Conservation (phyloP, 2,797 vertebrate species). For the Rhabdophis nuchalis region DNA sequence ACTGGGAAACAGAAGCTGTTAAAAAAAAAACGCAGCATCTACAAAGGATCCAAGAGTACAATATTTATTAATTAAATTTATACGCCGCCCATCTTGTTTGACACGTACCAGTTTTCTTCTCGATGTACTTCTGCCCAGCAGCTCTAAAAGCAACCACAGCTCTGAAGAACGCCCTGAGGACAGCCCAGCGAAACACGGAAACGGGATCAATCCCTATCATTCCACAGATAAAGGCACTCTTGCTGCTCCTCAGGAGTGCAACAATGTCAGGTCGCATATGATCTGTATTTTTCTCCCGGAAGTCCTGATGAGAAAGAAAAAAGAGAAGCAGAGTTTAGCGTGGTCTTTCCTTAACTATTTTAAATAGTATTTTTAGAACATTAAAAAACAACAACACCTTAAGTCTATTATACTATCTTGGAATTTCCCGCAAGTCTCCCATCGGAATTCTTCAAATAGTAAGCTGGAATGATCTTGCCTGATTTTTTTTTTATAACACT, state of each 20-base stretch:
- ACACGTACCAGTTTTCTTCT: constrained; percentile 85
- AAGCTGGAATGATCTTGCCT: not conserved
- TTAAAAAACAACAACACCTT: not conserved
- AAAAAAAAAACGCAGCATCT: not conserved
- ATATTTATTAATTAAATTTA: not conserved
- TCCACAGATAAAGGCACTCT: constrained; percentile 88
- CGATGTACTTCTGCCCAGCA: constrained; percentile 81
- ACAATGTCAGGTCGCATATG: constrained; percentile 98
- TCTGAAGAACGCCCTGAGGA: constrained; percentile 92
- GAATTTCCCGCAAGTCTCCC: not conserved
- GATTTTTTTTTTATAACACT: not conserved
- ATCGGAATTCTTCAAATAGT: not conserved
- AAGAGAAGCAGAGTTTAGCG: not conserved
- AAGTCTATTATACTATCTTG: not conserved
- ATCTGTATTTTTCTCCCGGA: constrained; percentile 98
- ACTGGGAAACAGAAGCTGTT: rapidly evolving
- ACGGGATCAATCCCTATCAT: constrained; percentile 94
- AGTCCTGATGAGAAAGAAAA: constrained; percentile 77
- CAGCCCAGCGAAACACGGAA: constrained; percentile 94
- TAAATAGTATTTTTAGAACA: not conserved
- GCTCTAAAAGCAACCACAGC: constrained; percentile 86
- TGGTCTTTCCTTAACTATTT: not conserved
- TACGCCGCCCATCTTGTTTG: not conserved
- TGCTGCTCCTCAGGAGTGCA: constrained; percentile 92
- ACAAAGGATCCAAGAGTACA: constrained; percentile 7